These are phyloP conservation scores for Lerista edwardsae DNA, from an alignment of 2,797 vertebrate species.

Conservation along the genomic window DNA sequence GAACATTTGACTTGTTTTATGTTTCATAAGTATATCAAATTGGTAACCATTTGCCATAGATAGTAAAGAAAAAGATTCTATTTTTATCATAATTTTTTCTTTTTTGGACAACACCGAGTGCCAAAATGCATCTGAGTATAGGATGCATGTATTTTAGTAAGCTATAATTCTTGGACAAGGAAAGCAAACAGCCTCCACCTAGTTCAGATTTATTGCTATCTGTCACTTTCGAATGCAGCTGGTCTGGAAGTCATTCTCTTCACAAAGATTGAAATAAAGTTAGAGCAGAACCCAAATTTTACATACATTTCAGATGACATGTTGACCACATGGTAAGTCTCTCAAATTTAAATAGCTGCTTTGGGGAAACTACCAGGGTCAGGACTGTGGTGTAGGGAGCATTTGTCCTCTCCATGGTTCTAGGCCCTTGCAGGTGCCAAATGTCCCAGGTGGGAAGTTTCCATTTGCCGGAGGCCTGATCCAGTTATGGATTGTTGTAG, in stretches of 20 bases:
- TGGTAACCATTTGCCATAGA: slow-evolving; percentile 1
- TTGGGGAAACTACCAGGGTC: too few relatives aligned
- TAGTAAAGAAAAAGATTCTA: background rate
- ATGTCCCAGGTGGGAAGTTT: too few relatives aligned
- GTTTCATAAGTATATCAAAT: background rate
- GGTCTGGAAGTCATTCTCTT: background rate
- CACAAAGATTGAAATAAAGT: background rate
- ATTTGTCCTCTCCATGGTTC: too few relatives aligned
- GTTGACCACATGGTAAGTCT: too few relatives aligned
- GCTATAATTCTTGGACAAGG: background rate
- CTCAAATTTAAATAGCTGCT: too few relatives aligned
- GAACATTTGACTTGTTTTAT: slow-evolving; percentile 24
- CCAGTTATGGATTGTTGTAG: too few relatives aligned
- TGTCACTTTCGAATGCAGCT: background rate
- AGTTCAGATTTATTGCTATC: background rate
- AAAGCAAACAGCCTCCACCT: background rate
- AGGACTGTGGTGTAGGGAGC: too few relatives aligned
- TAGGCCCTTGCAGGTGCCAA: too few relatives aligned
- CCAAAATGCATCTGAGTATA: background rate
- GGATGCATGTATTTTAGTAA: background rate
- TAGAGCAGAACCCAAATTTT: background rate
- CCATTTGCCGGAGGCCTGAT: too few relatives aligned
- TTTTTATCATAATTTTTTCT: background rate
- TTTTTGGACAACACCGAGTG: background rate
- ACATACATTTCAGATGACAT: background rate